Evolutionary conservation across 2,113 vertebrate genomes (phyloP), one percentile per base, ranked within the genome.

Genomic region (Ranitomeya variabilis): DNA sequence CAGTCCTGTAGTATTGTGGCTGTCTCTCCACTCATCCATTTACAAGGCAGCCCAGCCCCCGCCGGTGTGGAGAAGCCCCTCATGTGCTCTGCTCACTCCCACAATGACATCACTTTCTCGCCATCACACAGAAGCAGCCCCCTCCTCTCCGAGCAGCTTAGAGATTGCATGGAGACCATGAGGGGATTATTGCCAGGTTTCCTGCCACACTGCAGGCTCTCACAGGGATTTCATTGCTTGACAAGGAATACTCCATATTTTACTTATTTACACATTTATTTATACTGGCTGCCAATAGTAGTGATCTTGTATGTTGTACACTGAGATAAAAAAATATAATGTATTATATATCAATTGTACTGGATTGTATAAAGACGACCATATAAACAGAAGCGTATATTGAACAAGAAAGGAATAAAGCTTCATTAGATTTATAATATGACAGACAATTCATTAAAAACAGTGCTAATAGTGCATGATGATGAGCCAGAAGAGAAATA

Each of bases 11-110:
- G 71, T 79, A 89, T 66, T 26, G 81, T 67, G 73, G n/a, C 81
- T 79, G 57, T 85, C 69, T 85, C 73, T 69, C 87, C 74, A 85
- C 60, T 79, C 59, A 89, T 83, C 81, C 51, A 89, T 85, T 85
- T 85, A 67, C 18, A 67, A 89, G 51, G 7, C 13, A 55, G 81
- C n/a, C 87, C 82, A 57, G 60, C 74, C 71, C 79, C 74, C 59
- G 26, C 51, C 2, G 19, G 7, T 55, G 16, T 55, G 51, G 11
- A 67, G 57, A 88, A 23, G 19, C 55, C 87, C 26, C 62, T 83
- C 26, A 55, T 54, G 69, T 37, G 55, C 79, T 76, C 16, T 89
- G 62, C 80, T 89, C 73, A 69, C 69, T 89, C 66, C 18, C 81
- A 57, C 73, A 62, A 73, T 89, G 81, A 89, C 73, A 74, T 89